phyloP scores from a whole-genome alignment of 2,888 invertebrate genomes.

The Gastrophysa polygoni region DNA sequence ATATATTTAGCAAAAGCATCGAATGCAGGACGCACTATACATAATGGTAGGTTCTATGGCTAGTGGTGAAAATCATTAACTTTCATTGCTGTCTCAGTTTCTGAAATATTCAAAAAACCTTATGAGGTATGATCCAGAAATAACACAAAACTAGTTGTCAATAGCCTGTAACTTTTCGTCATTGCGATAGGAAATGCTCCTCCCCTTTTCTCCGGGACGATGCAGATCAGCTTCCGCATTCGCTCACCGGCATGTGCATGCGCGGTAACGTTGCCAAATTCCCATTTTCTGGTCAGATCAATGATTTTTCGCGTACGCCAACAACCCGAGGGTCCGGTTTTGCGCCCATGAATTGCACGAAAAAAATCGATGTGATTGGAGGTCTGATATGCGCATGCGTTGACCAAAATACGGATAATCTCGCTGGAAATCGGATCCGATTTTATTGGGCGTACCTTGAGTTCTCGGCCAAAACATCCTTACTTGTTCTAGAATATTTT shows the following conservation, averaged over 20 bases:
- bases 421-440: neutral
- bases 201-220: neutral
- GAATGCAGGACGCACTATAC: no score
- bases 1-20: no score
- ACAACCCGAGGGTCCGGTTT: slow-evolving; percentile 2
- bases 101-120: no score
- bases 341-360: slow-evolving; percentile 12
- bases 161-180: no score
- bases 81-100: no score
- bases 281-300: neutral
- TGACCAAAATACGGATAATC: neutral
- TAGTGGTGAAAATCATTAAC: no score
- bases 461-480: no score
- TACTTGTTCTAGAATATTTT: no score
- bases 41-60: no score
- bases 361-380: neutral
- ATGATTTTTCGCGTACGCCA: neutral
- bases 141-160: no score
- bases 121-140: no score
- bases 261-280: neutral
- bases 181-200: neutral
- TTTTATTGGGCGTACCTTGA: neutral
- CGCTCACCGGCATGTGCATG: neutral
- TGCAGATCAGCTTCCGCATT: neutral
- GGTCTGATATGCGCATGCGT: neutral